Evolutionary conservation across 2,888 invertebrate species (phyloP).

Genomic region (Leistus spinibarbis): DNA sequence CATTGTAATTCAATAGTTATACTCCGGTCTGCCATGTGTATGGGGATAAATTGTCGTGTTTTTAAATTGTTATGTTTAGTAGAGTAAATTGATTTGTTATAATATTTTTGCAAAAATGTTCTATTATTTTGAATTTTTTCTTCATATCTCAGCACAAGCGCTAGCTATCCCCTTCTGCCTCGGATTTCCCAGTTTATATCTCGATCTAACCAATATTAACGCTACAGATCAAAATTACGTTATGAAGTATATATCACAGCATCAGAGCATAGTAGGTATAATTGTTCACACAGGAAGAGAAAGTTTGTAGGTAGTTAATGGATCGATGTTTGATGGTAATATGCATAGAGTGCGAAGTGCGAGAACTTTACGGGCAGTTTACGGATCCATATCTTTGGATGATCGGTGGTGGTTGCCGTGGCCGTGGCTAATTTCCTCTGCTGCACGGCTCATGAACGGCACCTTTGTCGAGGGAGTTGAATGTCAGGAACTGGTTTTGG

Average conservation of each 20-base stretch:
- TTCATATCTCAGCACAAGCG: too few species aligned
- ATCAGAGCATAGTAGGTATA: not conserved
- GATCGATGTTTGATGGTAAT: not conserved
- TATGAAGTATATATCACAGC: not conserved
- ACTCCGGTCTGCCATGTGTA: too few species aligned
- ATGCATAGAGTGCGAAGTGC: not conserved
- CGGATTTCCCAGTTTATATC: too few species aligned
- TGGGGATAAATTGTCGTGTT: too few species aligned
- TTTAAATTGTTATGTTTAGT: too few species aligned
- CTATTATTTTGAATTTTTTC: too few species aligned
- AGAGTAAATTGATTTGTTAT: too few species aligned
- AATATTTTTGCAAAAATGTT: too few species aligned
- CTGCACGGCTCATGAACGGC: slow-evolving; percentile 47
- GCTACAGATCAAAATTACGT: not conserved
- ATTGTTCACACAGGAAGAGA: not conserved
- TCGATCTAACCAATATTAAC: not conserved
- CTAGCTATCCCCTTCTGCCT: too few species aligned
- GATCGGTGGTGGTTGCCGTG: slow-evolving; percentile 35
- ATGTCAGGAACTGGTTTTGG: slow-evolving; percentile 45
- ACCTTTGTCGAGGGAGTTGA: slow-evolving; percentile 45
- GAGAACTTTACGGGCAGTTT: slow-evolving; percentile 6
- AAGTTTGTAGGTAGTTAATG: too few species aligned
- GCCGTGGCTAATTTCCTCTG: slow-evolving; percentile 46
- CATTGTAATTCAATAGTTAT: too few species aligned
- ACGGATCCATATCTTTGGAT: slow-evolving; percentile 10